Conservation (phyloP, 2,888 invertebrate species). For the Tinea semifulvella region DNA sequence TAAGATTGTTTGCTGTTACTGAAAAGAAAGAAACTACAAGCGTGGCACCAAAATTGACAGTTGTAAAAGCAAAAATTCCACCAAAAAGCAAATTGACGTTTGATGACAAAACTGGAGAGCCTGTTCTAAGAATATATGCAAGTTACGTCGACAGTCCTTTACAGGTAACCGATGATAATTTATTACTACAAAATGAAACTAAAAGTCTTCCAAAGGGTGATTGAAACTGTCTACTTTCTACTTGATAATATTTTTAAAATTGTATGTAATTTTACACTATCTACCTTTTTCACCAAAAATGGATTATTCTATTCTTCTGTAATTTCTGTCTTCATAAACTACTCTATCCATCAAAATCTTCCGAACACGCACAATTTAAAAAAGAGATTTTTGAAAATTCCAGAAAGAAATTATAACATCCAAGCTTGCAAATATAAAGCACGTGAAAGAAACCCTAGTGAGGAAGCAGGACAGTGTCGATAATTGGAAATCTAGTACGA, state of each 20-base stretch:
- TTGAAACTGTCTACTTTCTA: no score
- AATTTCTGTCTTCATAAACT: no score
- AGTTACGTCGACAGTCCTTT: slow-evolving; percentile 45
- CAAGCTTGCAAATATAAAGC: slow-evolving; percentile 37
- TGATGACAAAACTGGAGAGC: slow-evolving; percentile 54
- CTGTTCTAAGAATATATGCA: slow-evolving; percentile 65
- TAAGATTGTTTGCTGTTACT: slow-evolving; percentile 38
- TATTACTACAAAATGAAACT: neutral
- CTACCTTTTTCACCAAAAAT: no score
- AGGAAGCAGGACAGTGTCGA: slow-evolving; percentile 33
- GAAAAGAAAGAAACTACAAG: slow-evolving; percentile 31
- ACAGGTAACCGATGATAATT: slow-evolving; percentile 32
- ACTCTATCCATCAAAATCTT: no score
- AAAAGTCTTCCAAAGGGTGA: neutral
- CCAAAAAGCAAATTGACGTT: slow-evolving; percentile 51
- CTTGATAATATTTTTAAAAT: no score
- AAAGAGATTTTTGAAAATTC: slow-evolving; percentile 21
- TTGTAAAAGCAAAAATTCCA: slow-evolving; percentile 50
- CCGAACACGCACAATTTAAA: no score
- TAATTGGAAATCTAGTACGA: slow-evolving; percentile 34
- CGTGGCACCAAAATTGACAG: slow-evolving; percentile 30
- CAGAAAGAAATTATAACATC: slow-evolving; percentile 44
- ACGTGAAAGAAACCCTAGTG: slow-evolving; percentile 31
- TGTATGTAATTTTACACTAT: no score
- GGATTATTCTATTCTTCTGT: no score